Evolutionary conservation across 2,888 invertebrate genomes (phyloP), one percentile per base, ranked within the genome.

Genomic region (Ceramica pisi): DNA sequence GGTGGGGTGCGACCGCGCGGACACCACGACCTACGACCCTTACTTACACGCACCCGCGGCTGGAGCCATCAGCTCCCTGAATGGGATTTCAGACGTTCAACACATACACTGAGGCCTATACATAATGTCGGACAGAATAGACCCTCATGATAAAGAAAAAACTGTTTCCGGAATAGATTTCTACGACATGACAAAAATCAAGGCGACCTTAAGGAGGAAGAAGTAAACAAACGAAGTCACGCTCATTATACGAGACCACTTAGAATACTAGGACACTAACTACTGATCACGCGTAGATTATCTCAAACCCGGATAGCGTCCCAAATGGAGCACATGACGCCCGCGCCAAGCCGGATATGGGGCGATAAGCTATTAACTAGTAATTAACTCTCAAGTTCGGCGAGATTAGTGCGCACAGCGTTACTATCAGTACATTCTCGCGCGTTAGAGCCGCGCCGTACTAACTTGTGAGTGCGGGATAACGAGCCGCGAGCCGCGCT

Each of bases 381-480:
- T 44, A 19, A 44, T 31, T 74, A 44, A 67, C 38, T 46, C 26
- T 56, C 56, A n/a, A 57, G 46, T 48, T 57, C 19, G 62, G 12
- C 1, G 57, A 7, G 57, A 41, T 63, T 41, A 68, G 19, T 38
- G 57, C 51, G 19, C 44, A 26, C 35, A 50, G 46, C 46, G 56
- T 41, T 51, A 57, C 44, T 72, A 41, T 51, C 80, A 23, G 51
- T 7, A 50, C 19, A 53, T 48, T 31, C 60, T 41, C 19, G 67
- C 41, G 26, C 9, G 55, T 12, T 12, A 35, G 51, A 8, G 51
- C 46, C 59, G 23, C 44, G 59, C 46, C 57, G 41, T 41, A 41
- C 14, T 41, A 62, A 71, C 57, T 67, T 63, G 31, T 51, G 69
- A 80, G 73, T 71, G 59, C 48, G 46, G 31, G 75, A 46, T 64